Evolutionary conservation across 2,888 invertebrate species (phyloP).

Genomic region (Callinectes sapidus): DNA sequence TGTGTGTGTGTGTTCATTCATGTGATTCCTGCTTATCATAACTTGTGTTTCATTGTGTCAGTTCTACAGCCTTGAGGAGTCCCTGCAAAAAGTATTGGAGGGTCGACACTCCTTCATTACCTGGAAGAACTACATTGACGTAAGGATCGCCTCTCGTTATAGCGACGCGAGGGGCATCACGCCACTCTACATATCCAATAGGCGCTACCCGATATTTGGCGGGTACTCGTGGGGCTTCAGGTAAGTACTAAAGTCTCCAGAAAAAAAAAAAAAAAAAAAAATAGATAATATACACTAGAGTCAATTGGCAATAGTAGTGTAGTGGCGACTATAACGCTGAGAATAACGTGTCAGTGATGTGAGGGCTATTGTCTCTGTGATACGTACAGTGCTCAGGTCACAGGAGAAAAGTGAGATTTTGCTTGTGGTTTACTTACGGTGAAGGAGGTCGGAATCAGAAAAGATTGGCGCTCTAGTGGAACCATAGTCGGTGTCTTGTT

Average conservation of each 20-base stretch:
- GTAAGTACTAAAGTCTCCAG: not conserved
- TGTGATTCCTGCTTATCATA: no score
- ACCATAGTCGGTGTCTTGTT: no score
- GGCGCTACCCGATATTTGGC: slow-evolving; percentile 45
- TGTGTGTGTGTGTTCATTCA: not conserved
- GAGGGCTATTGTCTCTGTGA: no score
- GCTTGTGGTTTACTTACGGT: no score
- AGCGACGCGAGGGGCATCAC: slow-evolving; percentile 32
- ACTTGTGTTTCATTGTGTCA: not conserved
- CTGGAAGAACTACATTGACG: slow-evolving; percentile 48
- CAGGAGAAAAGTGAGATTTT: no score
- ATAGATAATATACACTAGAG: no score
- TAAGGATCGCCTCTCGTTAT: slow-evolving; percentile 28
- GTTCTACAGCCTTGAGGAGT: slow-evolving; percentile 35
- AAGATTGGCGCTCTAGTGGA: no score
- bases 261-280: no score
- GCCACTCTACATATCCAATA: slow-evolving; percentile 46
- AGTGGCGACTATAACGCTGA: not conserved
- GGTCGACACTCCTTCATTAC: slow-evolving; percentile 32
- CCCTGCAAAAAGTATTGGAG: slow-evolving; percentile 26
- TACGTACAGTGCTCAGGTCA: no score
- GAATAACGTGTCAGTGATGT: no score
- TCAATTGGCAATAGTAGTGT: no score
- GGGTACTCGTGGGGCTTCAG: slow-evolving; percentile 50
- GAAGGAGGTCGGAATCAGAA: no score